These are phyloP conservation scores for Aphelocoma californica DNA, from an alignment of 2,797 vertebrate genomes.

Conservation along the genomic window DNA sequence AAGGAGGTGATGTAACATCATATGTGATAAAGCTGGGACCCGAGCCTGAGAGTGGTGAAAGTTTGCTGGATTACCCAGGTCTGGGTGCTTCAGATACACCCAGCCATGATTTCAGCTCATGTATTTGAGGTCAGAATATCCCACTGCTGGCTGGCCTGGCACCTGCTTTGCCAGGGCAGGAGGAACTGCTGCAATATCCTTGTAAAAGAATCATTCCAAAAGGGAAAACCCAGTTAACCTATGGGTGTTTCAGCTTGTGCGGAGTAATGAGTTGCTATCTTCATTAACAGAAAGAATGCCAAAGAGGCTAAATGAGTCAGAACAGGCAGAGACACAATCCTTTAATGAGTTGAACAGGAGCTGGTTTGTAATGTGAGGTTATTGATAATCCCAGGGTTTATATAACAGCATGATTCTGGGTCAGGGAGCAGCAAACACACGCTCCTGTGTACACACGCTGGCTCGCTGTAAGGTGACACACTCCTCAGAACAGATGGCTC, in stretches of 20 bases:
- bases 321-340: conserved; percentile 67
- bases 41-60: conserved; percentile 39
- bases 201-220: conserved; percentile 52
- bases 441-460: neutral
- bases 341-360: conserved; percentile 60
- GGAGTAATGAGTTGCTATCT: conserved; percentile 70
- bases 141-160: conserved; percentile 48
- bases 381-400: conserved; percentile 71
- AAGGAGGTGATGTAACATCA: conserved; percentile 52
- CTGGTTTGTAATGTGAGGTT: conserved; percentile 66
- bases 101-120: conserved; percentile 43
- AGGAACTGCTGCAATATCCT: conserved; percentile 54
- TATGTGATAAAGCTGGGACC: conserved; percentile 47
- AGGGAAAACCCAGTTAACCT: conserved; percentile 68
- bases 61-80: conserved; percentile 48
- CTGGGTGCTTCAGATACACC: conserved; percentile 43
- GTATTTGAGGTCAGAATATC: conserved; percentile 67
- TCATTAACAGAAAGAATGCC: conserved; percentile 58
- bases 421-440: conserved; percentile 58
- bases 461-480: neutral
- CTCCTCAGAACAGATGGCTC: neutral
- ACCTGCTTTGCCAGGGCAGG: conserved; percentile 34
- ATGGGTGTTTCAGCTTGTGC: conserved; percentile 46
- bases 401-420: conserved; percentile 65
- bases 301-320: conserved; percentile 55